A percentile compares a stretch with the other conserved stretches of the same genome.
Conservation (phyloP, 2,113 vertebrate genomes). For the Austrofundulus limnaeus region DNA sequence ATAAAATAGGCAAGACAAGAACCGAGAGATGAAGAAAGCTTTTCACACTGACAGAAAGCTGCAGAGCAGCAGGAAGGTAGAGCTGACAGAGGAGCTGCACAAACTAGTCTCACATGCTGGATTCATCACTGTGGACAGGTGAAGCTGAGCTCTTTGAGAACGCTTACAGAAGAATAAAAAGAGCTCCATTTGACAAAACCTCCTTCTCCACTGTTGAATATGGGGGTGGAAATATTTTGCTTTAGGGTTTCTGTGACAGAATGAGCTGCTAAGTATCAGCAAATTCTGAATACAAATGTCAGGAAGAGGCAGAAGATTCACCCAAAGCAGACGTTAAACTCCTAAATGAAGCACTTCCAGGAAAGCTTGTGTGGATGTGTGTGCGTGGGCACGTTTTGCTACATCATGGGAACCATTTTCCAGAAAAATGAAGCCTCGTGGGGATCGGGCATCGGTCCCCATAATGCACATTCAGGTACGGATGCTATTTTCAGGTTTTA, state of each 20-base stretch:
- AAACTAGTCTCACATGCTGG: background rate
- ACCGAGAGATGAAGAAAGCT: background rate
- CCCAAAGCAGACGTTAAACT: background rate
- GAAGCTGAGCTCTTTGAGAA: background rate
- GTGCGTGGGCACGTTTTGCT: too few species aligned
- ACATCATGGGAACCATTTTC: too few species aligned
- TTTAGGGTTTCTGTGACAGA: background rate
- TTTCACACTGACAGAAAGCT: background rate
- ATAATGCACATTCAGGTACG: too few species aligned
- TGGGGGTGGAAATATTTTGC: conserved; percentile 2
- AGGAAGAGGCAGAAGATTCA: background rate
- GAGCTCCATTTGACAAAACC: background rate
- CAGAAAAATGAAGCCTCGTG: too few species aligned
- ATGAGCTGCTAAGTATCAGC: conserved; percentile 1
- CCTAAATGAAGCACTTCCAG: background rate
- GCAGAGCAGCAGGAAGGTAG: background rate
- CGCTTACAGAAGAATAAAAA: background rate
- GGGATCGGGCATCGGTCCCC: too few species aligned
- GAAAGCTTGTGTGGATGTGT: background rate
- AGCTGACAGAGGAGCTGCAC: background rate
- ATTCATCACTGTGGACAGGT: conserved; percentile 4
- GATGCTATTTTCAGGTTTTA: too few species aligned
- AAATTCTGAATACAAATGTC: conserved; percentile 1
- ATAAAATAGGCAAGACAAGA: background rate
- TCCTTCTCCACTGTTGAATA: background rate